Evolutionary conservation across 2,888 invertebrate species (phyloP).

Genomic region (Thereva unica): DNA sequence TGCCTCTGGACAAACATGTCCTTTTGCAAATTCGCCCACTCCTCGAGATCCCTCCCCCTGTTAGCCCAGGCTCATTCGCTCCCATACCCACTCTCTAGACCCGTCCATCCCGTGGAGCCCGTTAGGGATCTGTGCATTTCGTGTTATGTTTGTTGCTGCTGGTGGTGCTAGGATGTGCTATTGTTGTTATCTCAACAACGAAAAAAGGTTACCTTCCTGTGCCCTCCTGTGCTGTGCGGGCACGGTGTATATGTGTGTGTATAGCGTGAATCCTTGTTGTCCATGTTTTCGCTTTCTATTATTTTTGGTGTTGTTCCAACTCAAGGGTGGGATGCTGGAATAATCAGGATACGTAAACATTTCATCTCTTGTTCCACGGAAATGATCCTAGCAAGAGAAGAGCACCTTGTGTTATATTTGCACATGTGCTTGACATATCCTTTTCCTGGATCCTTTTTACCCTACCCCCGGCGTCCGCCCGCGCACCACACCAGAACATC

Average conservation of each 20-base stretch:
- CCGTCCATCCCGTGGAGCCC: background rate
- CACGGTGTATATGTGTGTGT: background rate
- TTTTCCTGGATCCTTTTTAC: slow-evolving; percentile 33
- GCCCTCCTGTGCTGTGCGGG: background rate
- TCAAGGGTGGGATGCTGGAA: slow-evolving; percentile 38
- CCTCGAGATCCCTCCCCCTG: background rate
- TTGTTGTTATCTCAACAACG: slow-evolving; percentile 25
- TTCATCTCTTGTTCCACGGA: slow-evolving; percentile 32
- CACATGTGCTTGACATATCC: slow-evolving; percentile 40
- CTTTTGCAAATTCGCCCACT: slow-evolving; percentile 20
- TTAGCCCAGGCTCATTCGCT: too few relatives aligned
- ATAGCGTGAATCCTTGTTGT: slow-evolving; percentile 34
- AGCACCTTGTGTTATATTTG: slow-evolving; percentile 40
- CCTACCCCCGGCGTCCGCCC: too few relatives aligned
- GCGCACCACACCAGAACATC: too few relatives aligned
- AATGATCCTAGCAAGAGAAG: slow-evolving; percentile 26
- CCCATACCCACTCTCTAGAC: background rate
- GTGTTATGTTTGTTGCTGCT: slow-evolving; percentile 34
- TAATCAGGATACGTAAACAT: slow-evolving; percentile 42
- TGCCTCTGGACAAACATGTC: slow-evolving; percentile 40
- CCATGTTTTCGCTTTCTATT: slow-evolving; percentile 34
- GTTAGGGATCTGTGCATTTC: slow-evolving; percentile 6
- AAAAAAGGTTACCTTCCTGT: slow-evolving; percentile 25
- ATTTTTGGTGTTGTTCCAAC: slow-evolving; percentile 28
- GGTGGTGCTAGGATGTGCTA: slow-evolving; percentile 31